Evolutionary conservation across 2,888 invertebrate species (phyloP).

Genomic region (Meta bourneti): DNA sequence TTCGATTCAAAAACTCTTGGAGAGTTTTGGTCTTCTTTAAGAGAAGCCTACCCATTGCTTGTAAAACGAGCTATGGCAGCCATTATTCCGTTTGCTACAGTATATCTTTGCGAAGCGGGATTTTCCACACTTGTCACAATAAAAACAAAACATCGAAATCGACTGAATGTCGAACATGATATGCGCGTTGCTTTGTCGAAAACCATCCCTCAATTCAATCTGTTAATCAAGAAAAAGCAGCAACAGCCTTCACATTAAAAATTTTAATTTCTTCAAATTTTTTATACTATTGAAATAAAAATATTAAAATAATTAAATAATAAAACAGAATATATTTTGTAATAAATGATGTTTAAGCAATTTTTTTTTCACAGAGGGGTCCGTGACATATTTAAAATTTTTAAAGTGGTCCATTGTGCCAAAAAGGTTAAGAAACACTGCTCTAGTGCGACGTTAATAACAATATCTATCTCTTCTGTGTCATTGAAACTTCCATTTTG

Average conservation of each 20-base stretch:
- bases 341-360: too few relatives aligned
- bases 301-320: conserved; percentile 44
- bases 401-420: conserved; percentile 65
- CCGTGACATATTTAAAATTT: conserved; percentile 66
- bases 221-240: conserved; percentile 59
- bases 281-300: conserved; percentile 54
- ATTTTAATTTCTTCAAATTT: conserved; percentile 44
- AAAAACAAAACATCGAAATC: conserved; percentile 51
- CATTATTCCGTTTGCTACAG: conserved; percentile 67
- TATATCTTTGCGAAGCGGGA: conserved; percentile 61
- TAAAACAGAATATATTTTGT: too few relatives aligned
- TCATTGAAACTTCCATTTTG: too few relatives aligned
- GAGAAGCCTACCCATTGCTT: conserved; percentile 45
- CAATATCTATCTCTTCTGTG: too few relatives aligned
- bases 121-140: conserved; percentile 61
- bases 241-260: conserved; percentile 47
- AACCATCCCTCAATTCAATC: conserved; percentile 57
- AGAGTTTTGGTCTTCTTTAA: too few relatives aligned
- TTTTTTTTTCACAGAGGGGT: conserved; percentile 67
- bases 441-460: too few relatives aligned
- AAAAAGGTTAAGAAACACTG: conserved; percentile 65
- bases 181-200: conserved; percentile 60
- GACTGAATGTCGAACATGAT: conserved; percentile 57
- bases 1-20: too few relatives aligned
- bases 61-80: conserved; percentile 62